Base-by-base conservation (phyloP, 2,888 invertebrate species). In the Acleris literana region DNA sequence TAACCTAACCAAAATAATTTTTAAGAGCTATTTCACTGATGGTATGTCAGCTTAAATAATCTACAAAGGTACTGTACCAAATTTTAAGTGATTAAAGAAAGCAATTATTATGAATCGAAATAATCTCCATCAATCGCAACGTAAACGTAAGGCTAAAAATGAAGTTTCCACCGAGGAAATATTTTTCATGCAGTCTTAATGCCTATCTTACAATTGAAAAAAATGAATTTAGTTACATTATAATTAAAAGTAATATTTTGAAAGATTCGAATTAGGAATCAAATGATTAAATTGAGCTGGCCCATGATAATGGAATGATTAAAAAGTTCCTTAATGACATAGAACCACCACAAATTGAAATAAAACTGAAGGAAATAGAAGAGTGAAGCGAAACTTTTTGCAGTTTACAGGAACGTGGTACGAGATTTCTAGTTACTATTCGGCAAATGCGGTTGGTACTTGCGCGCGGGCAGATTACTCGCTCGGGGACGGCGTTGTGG, bases 351-450 rank as follows among this genome's bases (percentile, higher is more conserved):
- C 13, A 25, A 16, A 44, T 11, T 18, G 1, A 25, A 4, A 44
- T 13, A 16, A 33, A 56, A 44, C 6, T 29, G 1, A 29, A 13
- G 11, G 4, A 25, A 29, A 16, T 18, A 44, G 25, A 25, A 17
- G 16, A 17, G 25, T 48, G 20, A 65, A n/a, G 18, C 1, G 3
- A 11, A 22, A 46, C 6, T 52, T 17, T 44, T 73, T 72, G 18
- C 53, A 80, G 80, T 80, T 77, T 65, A 74, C 78, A 75, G 80
- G 87, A 2, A 75, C 76, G 2, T 89, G 89, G 89, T 81, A 84
- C 20, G 76, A 83, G 0, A 81, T 88, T 13, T 84, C 85, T 66
- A 78, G 72, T 22, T 89, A 89, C 63, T 76, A 79, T 48, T 79
- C 84, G 2, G 75, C 74, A 5, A 81, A 79, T 72, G 85, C 87